Base-by-base conservation (phyloP, 2,888 invertebrate species). In the Piscicola geometra region DNA sequence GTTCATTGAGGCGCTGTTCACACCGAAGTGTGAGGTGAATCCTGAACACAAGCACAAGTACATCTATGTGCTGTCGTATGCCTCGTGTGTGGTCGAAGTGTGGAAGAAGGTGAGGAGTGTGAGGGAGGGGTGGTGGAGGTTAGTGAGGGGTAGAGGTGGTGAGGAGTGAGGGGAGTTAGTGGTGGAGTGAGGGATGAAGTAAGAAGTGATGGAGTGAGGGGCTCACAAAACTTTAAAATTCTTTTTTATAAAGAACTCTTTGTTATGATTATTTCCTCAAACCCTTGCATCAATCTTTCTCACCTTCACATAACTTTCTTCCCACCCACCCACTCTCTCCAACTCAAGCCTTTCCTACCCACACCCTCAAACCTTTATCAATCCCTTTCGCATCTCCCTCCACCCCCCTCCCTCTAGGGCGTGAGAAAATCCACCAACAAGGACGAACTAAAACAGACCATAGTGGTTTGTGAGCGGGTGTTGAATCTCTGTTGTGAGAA, bases 41-140 rank as follows among this genome's bases (percentile, higher is more conserved):
- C 94, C 94, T 0, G 97, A 98, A 83, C 95, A 97, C 85, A 95
- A 96, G 86, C 91, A 93, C 9, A 98, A 98, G 85, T 99, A 99
- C 85, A 92, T 97, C 84, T 92, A 92, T 85, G 87, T 99, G 76
- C 86, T 98, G 81, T 95, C 96, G 0, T 98, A 97, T 86, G 93
- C 96, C 0, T 92, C 95, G 0, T 93, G 94, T 84, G 95, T 98
- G 0, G 92, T 91, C 80, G 98, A 98, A 84, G 89, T 89, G 89
- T 76, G 89, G 89, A 68, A 91, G 88, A 91, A 77, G 86, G 86
- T 80, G 81, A 3, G 41, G 15, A n/a, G 60, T 15, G 50, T 15
- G 50, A 5, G 5, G 21, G 60, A 5, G 60, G 60, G 21, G 60
- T 15, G 21, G 60, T 56, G 60, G 60, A 41, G 15, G 41, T 9